A percentile compares a stretch with the other conserved stretches of the same genome.
Evolutionary conservation across 2,888 invertebrate species (phyloP).

Genomic region (Smittia sp.): DNA sequence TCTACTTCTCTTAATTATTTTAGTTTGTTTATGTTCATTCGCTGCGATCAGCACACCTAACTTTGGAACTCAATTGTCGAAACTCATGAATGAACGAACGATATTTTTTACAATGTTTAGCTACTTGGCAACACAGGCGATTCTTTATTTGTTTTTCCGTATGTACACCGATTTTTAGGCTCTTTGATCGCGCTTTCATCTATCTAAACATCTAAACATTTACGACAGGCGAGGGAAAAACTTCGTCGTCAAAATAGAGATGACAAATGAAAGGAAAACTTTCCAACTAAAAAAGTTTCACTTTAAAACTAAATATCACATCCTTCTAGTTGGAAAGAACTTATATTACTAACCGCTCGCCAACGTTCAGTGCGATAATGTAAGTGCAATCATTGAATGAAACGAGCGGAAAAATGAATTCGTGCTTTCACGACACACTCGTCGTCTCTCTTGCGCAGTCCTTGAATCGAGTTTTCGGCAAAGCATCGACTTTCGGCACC

Average conservation of each 20-base stretch:
- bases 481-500: not conserved
- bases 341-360: slow-evolving; percentile 29
- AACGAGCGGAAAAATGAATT: slow-evolving; percentile 28
- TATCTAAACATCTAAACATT: slow-evolving; percentile 24
- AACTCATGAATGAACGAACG: slow-evolving; percentile 34
- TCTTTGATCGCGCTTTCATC: not conserved
- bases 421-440: slow-evolving; percentile 29
- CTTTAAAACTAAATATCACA: slow-evolving; percentile 35
- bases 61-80: slow-evolving; percentile 27
- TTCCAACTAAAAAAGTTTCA: slow-evolving; percentile 26
- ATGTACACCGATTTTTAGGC: slow-evolving; percentile 1
- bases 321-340: slow-evolving; percentile 37
- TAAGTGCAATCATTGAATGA: slow-evolving; percentile 23
- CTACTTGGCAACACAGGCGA: slow-evolving; percentile 38
- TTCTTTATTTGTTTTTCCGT: slow-evolving; percentile 9
- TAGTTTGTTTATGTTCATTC: not conserved
- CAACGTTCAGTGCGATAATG: not conserved
- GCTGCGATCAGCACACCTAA: slow-evolving; percentile 22
- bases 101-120: slow-evolving; percentile 22
- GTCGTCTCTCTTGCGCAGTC: slow-evolving; percentile 32
- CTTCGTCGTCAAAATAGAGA: slow-evolving; percentile 16
- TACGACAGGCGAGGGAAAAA: slow-evolving; percentile 10
- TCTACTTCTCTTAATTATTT: not conserved
- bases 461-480: slow-evolving; percentile 1
- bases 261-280: slow-evolving; percentile 25